A percentile compares a stretch with the other conserved stretches of the same genome.
Evolutionary conservation across 2,888 invertebrate species (phyloP).

Genomic region (Argynnis bischoffii): DNA sequence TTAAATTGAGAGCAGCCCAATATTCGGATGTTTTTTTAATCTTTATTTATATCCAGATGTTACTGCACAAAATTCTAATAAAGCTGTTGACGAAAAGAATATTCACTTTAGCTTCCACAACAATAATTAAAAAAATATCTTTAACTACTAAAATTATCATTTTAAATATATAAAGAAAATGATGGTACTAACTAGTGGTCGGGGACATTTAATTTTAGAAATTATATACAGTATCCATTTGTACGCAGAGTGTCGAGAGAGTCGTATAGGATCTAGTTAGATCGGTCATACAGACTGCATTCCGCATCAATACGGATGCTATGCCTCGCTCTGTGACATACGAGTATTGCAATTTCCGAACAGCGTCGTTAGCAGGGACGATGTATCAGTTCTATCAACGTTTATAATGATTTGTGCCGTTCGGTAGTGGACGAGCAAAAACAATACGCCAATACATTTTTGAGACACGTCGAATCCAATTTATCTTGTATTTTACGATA

Average conservation of each 20-base stretch:
- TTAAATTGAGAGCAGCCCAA: too few species aligned
- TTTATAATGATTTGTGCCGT: constrained; percentile 57
- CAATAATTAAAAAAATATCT: too few species aligned
- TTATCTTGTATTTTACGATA: constrained; percentile 14
- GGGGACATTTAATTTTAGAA: constrained; percentile 8
- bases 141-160: too few species aligned
- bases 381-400: constrained; percentile 54
- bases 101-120: too few species aligned
- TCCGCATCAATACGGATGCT: constrained; percentile 59
- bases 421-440: constrained; percentile 51
- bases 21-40: too few species aligned
- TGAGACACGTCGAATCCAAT: constrained; percentile 14
- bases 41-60: too few species aligned
- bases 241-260: not conserved
- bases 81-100: too few species aligned
- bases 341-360: constrained; percentile 77
- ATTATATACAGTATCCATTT: constrained; percentile 5
- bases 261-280: constrained; percentile 46
- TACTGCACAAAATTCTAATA: too few species aligned
- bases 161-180: not conserved
- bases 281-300: constrained; percentile 54
- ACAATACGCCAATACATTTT: constrained; percentile 36
- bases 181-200: constrained; percentile 5
- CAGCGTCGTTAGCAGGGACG: constrained; percentile 57
- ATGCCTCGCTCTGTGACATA: constrained; percentile 67